Base-by-base conservation (phyloP, 2,888 invertebrate genomes). In the Cylindroiulus punctatus region DNA sequence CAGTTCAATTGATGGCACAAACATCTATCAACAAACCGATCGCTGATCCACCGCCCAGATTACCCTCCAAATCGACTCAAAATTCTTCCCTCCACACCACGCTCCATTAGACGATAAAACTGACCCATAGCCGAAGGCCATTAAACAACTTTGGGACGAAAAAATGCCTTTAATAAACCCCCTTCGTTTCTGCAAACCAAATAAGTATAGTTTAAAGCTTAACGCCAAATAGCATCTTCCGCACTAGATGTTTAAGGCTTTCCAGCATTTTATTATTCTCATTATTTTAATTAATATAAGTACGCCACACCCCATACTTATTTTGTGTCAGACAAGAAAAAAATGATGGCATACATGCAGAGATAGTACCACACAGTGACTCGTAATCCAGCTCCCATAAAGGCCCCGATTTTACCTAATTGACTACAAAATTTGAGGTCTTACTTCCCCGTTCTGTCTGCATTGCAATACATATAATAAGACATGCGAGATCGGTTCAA, bases 1-100 rank as follows among this genome's bases (percentile, higher is more conserved):
- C 76, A 76, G 76, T 76, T 76, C 76, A 30, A 76, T 76, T 30
- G 76, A 76, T 76, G 76, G 76, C 76, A 76, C 76, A 30, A 76
- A 76, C 76, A 17, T 76, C 76, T 76, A 76, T 76, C 76, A 76
- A 30, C 30, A 14, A 14, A 76, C 76, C 30, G 76, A 76, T 76
- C 76, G 30, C 76, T 76, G 76, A 76, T 76, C 76, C 76, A 76
- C 14, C 26, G 76, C 14, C 76, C 2, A 76, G 76, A 76, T 76
- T 76, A 14, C 76, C 30, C n/a, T n/a, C 26, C 36, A 36, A 7
- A 2, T 76, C 76, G 30, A 76, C n/a, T n/a, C n/a, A n/a, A n/a
- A n/a, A 26, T 26, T 76, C 12, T 14, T 30, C 2, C 44, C 4
- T 30, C 76, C 30, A n/a, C n/a, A 52, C 52, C 52, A 52, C 19